Base-by-base conservation (phyloP, 2,113 vertebrate species). In the Corvus moneduloides region DNA sequence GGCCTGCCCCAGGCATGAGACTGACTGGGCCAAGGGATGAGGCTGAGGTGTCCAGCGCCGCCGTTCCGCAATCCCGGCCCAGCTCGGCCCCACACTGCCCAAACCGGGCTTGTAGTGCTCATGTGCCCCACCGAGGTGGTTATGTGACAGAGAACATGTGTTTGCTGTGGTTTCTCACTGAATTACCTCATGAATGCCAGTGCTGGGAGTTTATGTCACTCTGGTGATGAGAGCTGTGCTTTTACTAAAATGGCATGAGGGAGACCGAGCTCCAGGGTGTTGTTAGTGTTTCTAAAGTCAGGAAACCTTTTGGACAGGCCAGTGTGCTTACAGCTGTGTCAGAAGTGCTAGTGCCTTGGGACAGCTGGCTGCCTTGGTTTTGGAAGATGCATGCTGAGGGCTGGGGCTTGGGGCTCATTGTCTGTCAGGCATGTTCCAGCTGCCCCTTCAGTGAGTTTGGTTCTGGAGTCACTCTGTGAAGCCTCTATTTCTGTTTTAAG, bases 61-160 rank as follows among this genome's bases (percentile, higher is more conserved):
- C 32, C 19, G 13, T 46, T 59, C 39, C 3, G 1, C 10, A 10
- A 37, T 23, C 28, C 56, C 1, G 7, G 20, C 9, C 9, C 4
- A 0, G 9, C 14, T 16, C 0, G 1, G 20, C 23, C n/a, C 8
- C 3, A 1, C 23, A 7, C 32, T 0, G 2, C 14, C 23, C 4
- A 2, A 32, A 33, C 6, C 7, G 4, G n/a, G 3, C 4, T 16
- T 5, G 3, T 4, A 11, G 35, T 8, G 48, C 41, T 12, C 3
- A 7, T 3, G 18, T 51, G 23, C 10, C 24, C 14, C 0, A 1
- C 14, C 4, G 10, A 37, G 56, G 7, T 24, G 49, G 6, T 35
- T 13, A 11, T 14, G 16, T 27, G 33, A 10, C 7, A 39, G 5
- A 15, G 15, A 44, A 39, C 22, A 6, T 10, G 32, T 8, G 11